Evolutionary conservation across 2,113 vertebrate species (phyloP), one percentile per base, ranked within the genome.

Genomic region (Pitta sordida): DNA sequence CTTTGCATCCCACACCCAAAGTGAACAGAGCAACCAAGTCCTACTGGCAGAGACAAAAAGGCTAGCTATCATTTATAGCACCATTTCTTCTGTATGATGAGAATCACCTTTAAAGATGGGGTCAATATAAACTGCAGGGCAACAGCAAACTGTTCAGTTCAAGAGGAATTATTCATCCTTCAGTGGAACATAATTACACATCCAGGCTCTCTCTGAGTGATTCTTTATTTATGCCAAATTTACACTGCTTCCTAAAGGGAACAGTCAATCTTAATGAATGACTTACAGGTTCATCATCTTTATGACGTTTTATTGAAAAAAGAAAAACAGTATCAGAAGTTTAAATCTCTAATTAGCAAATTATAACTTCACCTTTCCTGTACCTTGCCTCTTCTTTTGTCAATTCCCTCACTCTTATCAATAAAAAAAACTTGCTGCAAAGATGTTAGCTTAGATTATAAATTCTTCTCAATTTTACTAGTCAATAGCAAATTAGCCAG

Each of bases 141-240:
- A 84, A 55, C 36, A 68, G 91, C 56, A 75, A 95, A 88, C 12
- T 32, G 65, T 6, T 94, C 30, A 0, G 26, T 68, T 92, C 86
- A 67, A 53, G 86, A 76, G 49, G 62, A 94, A 96, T 94, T 86
- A 94, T 82, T 94, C 88, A 89, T 93, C 80, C 88, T 96, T 95
- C 83, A 64, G 69, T 15, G 1, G 59, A 94, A 91, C 76, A 64
- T 91, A 96, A 94, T 95, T 92, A 91, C 81, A 65, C 46, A 87
- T 74, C 67, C 71, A 94, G 78, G 30, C 27, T 88, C 53, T 77
- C 86, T 73, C 81, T 89, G 41, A 70, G 81, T 59, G 80, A 69
- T 81, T 86, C 81, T 85, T 80, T 91, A 85, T 80, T 94, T 34
- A 3, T 83, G 55, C 59, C 78, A 83, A 80, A 87, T 92, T 91